A percentile compares a stretch with the other conserved stretches of the same genome.
phyloP scores from a whole-genome alignment of 2,797 vertebrate species.

The Hybognathus amarus region DNA sequence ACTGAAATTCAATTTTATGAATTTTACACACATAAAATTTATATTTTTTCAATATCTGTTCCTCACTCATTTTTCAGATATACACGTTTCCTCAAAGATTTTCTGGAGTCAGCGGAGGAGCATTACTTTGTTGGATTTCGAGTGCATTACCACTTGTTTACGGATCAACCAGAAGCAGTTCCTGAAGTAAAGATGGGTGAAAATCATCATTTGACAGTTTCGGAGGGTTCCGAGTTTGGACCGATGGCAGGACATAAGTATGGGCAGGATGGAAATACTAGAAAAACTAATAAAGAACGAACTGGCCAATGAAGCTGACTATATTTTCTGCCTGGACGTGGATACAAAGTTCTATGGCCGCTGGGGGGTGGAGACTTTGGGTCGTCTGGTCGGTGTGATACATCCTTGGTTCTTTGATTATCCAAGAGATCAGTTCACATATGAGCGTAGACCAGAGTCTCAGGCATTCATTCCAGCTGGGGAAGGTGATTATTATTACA shows the following conservation, averaged over 20 bases:
- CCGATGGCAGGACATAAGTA: conserved; percentile 80
- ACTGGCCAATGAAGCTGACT: conserved; percentile 56
- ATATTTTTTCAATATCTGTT: neutral
- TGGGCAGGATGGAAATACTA: conserved; percentile 75
- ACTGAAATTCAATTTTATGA: no score
- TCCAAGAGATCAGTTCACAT: conserved; percentile 69
- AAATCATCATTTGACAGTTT: conserved; percentile 54
- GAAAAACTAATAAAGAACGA: conserved; percentile 66
- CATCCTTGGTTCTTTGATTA: conserved; percentile 68
- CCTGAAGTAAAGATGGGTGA: conserved; percentile 35
- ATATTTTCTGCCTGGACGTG: conserved; percentile 72
- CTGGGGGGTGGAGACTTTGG: conserved; percentile 78
- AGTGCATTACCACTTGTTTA: conserved; percentile 68
- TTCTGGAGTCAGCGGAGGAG: conserved; percentile 67
- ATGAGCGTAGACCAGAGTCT: conserved; percentile 73
- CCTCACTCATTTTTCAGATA: conserved; percentile 60
- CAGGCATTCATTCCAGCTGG: conserved; percentile 69
- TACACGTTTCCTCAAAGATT: conserved; percentile 63
- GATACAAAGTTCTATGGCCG: conserved; percentile 67
- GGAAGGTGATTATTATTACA: conserved; percentile 82
- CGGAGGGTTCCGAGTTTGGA: conserved; percentile 40
- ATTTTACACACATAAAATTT: no score
- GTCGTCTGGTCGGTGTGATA: conserved; percentile 72
- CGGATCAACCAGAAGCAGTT: conserved; percentile 55
- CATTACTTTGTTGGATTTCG: conserved; percentile 69